Evolutionary conservation across 2,113 vertebrate genomes (phyloP).

Genomic region (Strix uralensis): DNA sequence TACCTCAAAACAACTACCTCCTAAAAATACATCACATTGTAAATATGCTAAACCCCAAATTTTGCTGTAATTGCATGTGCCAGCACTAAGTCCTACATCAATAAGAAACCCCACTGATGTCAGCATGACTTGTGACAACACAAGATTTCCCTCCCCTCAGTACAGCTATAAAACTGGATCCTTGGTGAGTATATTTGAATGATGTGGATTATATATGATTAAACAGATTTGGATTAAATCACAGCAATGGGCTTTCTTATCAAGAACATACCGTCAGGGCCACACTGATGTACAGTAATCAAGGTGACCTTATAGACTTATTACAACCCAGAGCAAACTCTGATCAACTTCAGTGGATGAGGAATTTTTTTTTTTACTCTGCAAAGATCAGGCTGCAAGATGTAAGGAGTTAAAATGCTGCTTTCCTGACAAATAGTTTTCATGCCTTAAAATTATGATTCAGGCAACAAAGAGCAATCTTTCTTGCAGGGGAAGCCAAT

Average conservation of each 20-base stretch:
- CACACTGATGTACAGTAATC: neutral
- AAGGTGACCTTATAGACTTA: constrained; percentile 34
- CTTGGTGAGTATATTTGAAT: neutral
- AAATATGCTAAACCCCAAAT: constrained; percentile 38
- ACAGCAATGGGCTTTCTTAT: neutral
- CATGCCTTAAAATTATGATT: constrained; percentile 1
- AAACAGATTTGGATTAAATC: constrained; percentile 58
- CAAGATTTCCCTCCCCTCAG: neutral
- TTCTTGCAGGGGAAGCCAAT: neutral
- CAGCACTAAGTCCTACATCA: constrained; percentile 28
- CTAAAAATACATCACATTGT: neutral
- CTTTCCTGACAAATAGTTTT: neutral
- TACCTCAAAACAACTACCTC: neutral
- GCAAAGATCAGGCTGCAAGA: neutral
- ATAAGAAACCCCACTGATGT: constrained; percentile 51
- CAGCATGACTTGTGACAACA: constrained; percentile 56
- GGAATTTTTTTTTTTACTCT: neutral
- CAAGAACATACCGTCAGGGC: neutral
- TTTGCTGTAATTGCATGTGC: constrained; percentile 26
- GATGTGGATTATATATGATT: constrained; percentile 40
- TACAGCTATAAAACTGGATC: neutral
- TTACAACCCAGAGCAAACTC: neutral
- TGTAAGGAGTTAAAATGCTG: neutral
- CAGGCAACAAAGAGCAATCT: neutral
- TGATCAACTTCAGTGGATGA: neutral